These are phyloP conservation scores for Ophion ventricosus DNA, from an alignment of 2,888 invertebrate species.

Conservation along the genomic window DNA sequence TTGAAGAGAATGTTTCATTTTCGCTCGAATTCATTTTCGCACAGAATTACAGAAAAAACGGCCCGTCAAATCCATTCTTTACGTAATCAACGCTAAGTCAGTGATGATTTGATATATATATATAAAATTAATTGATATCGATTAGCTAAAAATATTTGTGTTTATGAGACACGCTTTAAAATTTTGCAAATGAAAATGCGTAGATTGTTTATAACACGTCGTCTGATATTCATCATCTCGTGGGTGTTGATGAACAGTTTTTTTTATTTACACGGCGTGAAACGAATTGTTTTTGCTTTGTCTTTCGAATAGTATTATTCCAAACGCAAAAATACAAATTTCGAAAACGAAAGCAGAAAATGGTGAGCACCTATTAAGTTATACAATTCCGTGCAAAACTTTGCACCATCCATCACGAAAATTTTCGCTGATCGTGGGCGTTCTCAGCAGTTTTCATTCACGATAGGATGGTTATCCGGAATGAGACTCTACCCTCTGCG, in stretches of 20 bases:
- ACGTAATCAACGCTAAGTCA: neutral
- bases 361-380: conserved; percentile 55
- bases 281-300: neutral
- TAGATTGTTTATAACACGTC: neutral
- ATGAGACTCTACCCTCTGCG: conserved; percentile 67
- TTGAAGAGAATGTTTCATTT: too few relatives aligned
- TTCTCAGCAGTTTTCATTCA: conserved; percentile 74
- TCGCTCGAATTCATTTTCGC: too few relatives aligned
- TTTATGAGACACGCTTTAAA: neutral
- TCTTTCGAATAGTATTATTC: neutral
- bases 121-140: too few relatives aligned
- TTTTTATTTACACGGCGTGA: neutral
- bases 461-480: conserved; percentile 64
- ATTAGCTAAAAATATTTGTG: neutral
- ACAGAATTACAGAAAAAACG: too few relatives aligned
- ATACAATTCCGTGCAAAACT: conserved; percentile 58
- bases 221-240: neutral
- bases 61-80: too few relatives aligned
- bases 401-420: conserved; percentile 72
- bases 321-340: conserved; percentile 41
- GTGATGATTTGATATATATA: neutral
- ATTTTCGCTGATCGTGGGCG: conserved; percentile 76
- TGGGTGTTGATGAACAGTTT: neutral
- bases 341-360: conserved; percentile 55
- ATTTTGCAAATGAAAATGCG: neutral